Evolutionary conservation across 2,797 vertebrate species (phyloP), one percentile per base, ranked within the genome.

Genomic region (Gymnodraco acuticeps): DNA sequence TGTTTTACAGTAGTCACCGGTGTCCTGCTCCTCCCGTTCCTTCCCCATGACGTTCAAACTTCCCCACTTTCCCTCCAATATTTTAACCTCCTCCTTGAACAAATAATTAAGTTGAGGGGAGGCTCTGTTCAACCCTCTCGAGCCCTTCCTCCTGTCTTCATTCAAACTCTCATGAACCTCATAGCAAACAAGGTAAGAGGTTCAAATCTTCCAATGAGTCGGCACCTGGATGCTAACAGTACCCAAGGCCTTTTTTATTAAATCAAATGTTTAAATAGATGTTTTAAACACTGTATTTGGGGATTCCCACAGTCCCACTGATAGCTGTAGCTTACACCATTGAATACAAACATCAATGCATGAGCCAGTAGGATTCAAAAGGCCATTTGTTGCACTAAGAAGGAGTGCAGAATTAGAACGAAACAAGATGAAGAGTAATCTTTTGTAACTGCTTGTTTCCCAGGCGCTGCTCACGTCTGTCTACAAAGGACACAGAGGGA

Each of bases 1-100:
- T 95, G 92, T 93, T 89, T 88, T 73, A 69, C 75, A 56, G 68
- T 74, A 64, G 71, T 62, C 75, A 85, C 19, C 48, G 38, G 54
- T 61, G 69, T 70, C 73, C 70, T 62, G 70, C 76, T 79, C 68
- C 78, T 83, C 78, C 82, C 68, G 72, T 54, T 74, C 66, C 73
- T 88, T 88, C 87, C 87, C 88, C 16, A 55, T 91, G 87, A 93
- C 75, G 73, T 84, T 76, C 64, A 60, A 80, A 76, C 72, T 70
- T 77, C 51, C 67, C 59, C 13, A 14, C 76, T 81, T 80, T 79
- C 60, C 73, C 79, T 77, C 66, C 43, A 43, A 15, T 38, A 81
- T 84, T 19, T 78, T 74, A 38, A 84, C 56, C 68, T 81, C 78
- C 86, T 80, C 81, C 80, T 85, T 89, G 61, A 87, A 81, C 84